Evolutionary conservation across 2,888 invertebrate genomes (phyloP).

Genomic region (Linnaemya tessellans): DNA sequence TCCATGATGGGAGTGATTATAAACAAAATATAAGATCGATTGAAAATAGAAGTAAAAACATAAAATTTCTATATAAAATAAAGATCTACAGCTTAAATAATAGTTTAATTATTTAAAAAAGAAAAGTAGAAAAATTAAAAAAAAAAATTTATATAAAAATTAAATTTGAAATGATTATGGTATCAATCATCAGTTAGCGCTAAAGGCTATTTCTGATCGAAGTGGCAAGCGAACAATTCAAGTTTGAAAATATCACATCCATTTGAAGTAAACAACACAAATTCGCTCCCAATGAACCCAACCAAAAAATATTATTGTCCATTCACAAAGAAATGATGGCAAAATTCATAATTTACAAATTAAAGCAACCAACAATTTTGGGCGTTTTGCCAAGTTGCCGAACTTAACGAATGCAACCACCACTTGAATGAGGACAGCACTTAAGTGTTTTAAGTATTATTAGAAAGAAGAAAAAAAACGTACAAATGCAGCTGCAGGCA

Average conservation of each 20-base stretch:
- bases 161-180: too few species aligned
- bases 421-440: conserved; percentile 21
- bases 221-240: background rate
- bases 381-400: conserved; percentile 39
- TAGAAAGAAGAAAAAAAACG: background rate
- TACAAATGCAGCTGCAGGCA: conserved; percentile 8
- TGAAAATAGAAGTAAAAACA: too few species aligned
- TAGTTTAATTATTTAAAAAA: too few species aligned
- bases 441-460: background rate
- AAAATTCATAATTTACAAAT: conserved; percentile 32
- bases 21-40: too few species aligned
- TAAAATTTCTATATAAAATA: too few species aligned
- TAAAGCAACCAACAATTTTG: conserved; percentile 15
- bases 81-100: too few species aligned
- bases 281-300: background rate
- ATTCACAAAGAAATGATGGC: conserved; percentile 15
- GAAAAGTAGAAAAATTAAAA: too few species aligned
- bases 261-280: background rate
- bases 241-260: background rate
- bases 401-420: conserved; percentile 7
- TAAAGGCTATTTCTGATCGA: too few species aligned
- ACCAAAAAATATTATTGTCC: conserved; percentile 20
- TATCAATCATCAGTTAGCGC: too few species aligned
- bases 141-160: too few species aligned
- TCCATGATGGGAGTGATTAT: too few species aligned